Percentiles rank a stretch among this genome's conserved stretches.
phyloP scores from a whole-genome alignment of 1,140 invertebrate genomes.

The Drosophila ercepeae region DNA sequence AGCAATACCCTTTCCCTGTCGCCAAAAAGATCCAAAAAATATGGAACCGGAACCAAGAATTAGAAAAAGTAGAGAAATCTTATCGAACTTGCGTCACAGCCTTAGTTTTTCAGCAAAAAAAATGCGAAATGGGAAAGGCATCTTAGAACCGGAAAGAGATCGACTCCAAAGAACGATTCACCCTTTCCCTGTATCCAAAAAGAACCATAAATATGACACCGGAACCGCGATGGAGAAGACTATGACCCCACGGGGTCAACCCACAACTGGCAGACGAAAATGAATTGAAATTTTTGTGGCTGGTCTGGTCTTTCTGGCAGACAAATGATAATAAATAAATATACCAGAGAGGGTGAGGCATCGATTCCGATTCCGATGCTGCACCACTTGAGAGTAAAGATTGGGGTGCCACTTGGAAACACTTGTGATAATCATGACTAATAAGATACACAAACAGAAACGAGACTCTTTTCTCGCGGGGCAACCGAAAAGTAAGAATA shows the following conservation, averaged over 20 bases:
- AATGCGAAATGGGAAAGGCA: slow-evolving; percentile 26
- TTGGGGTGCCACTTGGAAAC: slow-evolving; percentile 58
- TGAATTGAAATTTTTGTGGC: slow-evolving; percentile 42
- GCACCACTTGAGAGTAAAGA: slow-evolving; percentile 17
- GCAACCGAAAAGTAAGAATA: slow-evolving; percentile 28
- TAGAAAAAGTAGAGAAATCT: too few relatives aligned
- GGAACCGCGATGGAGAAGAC: too few relatives aligned
- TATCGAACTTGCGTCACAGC: slow-evolving; percentile 13
- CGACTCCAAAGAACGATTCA: neutral
- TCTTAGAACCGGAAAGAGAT: slow-evolving; percentile 23
- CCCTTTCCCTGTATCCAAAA: slow-evolving; percentile 22
- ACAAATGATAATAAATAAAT: slow-evolving; percentile 80
- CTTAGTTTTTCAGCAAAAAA: slow-evolving; percentile 1
- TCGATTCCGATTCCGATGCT: slow-evolving; percentile 9
- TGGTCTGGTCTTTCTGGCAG: slow-evolving; percentile 29
- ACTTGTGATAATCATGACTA: slow-evolving; percentile 82
- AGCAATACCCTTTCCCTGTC: slow-evolving; percentile 18
- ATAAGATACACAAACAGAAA: slow-evolving; percentile 68
- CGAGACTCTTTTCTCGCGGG: neutral
- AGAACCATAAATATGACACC: slow-evolving; percentile 63
- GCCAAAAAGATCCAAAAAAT: slow-evolving; percentile 55
- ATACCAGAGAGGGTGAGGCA: slow-evolving; percentile 10
- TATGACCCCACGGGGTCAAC: slow-evolving; percentile 17
- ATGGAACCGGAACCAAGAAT: slow-evolving; percentile 26
- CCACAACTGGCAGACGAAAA: slow-evolving; percentile 4